These are phyloP conservation scores for Melanotaenia parkinsoni DNA, from an alignment of 2,797 vertebrate genomes.

Conservation along the genomic window DNA sequence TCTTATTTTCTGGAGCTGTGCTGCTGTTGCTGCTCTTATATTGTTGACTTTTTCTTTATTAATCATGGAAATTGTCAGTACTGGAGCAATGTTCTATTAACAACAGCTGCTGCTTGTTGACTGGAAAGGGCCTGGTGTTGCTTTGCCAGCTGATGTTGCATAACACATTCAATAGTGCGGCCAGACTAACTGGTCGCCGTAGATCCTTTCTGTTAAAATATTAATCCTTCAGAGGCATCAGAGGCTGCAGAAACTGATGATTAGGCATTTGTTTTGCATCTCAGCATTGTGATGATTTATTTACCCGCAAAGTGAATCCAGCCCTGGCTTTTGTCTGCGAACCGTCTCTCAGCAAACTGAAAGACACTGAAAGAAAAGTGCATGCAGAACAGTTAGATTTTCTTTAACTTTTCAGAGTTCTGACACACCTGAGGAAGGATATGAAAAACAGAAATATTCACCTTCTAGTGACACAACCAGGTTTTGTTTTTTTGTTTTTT, in stretches of 20 bases:
- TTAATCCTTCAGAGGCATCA: constrained; percentile 7
- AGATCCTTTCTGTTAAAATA: neutral
- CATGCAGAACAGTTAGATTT: neutral
- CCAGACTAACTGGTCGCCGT: neutral
- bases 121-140: neutral
- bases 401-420: neutral
- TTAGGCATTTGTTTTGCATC: neutral
- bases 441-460: neutral
- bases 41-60: too few species aligned
- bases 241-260: neutral
- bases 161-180: neutral
- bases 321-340: neutral
- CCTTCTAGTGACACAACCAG: neutral
- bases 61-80: neutral
- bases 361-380: neutral
- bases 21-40: too few species aligned
- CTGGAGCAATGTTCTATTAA: neutral
- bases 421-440: neutral
- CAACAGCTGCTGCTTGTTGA: neutral
- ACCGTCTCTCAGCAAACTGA: neutral
- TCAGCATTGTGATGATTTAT: neutral
- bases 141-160: constrained; percentile 17
- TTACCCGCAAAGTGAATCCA: neutral
- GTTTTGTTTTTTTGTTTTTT: neutral
- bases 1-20: too few species aligned